phyloP scores from a whole-genome alignment of 2,113 vertebrate species.

The Eidolon helvum region DNA sequence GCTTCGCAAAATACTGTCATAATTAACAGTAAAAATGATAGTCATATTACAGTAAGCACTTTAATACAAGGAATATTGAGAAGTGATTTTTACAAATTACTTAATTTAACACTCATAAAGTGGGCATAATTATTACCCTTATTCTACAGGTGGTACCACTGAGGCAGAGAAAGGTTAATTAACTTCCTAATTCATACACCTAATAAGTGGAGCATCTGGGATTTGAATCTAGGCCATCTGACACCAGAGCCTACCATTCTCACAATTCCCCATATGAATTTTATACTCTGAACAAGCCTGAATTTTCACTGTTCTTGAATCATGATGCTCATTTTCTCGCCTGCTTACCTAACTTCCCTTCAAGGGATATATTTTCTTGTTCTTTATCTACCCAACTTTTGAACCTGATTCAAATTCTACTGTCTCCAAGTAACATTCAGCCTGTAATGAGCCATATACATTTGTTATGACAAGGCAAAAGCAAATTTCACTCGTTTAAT shows the following conservation, averaged over 20 bases:
- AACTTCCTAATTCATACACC: not conserved
- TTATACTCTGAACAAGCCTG: not conserved
- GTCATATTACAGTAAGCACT: not conserved
- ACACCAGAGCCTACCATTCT: not conserved
- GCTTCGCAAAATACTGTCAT: not conserved
- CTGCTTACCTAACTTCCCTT: not conserved
- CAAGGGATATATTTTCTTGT: not conserved
- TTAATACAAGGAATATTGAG: not conserved
- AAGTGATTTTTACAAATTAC: not conserved
- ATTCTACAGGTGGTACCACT: not conserved
- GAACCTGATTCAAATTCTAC: not conserved
- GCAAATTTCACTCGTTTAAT: not conserved
- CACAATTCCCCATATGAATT: not conserved
- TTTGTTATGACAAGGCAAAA: not conserved
- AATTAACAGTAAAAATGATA: not conserved
- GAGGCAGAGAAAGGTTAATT: not conserved
- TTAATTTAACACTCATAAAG: not conserved
- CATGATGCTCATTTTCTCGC: not conserved
- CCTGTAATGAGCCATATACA: not conserved
- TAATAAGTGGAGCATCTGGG: not conserved
- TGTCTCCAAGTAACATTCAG: not conserved
- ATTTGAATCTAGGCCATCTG: not conserved
- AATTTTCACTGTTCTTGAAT: not conserved
- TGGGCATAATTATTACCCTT: not conserved
- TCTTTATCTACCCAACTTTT: not conserved